These are phyloP conservation scores for Agrilus biguttatus DNA, from an alignment of 2,888 invertebrate species.

Conservation along the genomic window DNA sequence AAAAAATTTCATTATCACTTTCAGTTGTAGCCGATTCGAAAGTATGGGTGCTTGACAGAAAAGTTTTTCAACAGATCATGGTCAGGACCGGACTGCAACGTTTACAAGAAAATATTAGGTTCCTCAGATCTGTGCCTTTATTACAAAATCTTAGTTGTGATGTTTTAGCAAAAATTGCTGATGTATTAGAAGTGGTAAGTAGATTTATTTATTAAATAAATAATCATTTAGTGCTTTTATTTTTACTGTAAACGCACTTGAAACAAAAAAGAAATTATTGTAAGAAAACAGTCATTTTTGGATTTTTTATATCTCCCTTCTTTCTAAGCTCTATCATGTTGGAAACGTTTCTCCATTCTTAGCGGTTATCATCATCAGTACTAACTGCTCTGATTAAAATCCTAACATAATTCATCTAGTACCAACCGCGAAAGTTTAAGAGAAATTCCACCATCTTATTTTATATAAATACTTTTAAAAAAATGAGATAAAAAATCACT, in stretches of 20 bases:
- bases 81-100: constrained; percentile 52
- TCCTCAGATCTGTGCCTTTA: constrained; percentile 48
- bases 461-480: too few species aligned
- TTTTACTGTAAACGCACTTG: not conserved
- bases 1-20: constrained; percentile 9
- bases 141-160: constrained; percentile 41
- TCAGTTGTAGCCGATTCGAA: constrained; percentile 45
- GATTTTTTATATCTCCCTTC: too few species aligned
- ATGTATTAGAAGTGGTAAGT: constrained; percentile 55
- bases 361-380: too few species aligned
- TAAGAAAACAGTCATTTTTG: too few species aligned
- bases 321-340: not conserved
- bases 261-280: not conserved
- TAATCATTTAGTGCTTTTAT: not conserved
- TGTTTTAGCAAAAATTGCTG: constrained; percentile 51
- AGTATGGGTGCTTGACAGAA: constrained; percentile 54
- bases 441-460: too few species aligned
- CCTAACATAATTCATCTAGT: too few species aligned
- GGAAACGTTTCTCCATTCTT: too few species aligned
- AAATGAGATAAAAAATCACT: too few species aligned
- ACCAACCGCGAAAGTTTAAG: too few species aligned
- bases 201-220: constrained; percentile 9
- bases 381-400: too few species aligned
- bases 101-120: constrained; percentile 50
- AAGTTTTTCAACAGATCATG: constrained; percentile 58